These are phyloP conservation scores for Colinus virginianus DNA, from an alignment of 2,113 vertebrate species.

Conservation along the genomic window DNA sequence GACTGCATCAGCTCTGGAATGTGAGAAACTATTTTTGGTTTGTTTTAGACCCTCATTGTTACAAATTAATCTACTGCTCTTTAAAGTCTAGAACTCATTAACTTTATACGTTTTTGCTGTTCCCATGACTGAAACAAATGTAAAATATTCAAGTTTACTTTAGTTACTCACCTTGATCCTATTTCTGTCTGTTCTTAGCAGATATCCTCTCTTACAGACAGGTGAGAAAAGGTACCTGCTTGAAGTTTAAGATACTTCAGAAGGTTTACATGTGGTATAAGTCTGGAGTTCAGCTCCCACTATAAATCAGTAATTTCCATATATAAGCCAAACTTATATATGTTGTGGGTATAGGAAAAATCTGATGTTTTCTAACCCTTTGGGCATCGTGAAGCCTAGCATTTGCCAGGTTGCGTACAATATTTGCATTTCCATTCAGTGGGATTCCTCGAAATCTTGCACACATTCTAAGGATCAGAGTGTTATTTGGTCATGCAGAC, in stretches of 20 bases:
- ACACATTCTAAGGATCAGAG: neutral
- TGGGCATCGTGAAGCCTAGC: rapidly evolving
- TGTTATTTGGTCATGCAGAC: neutral
- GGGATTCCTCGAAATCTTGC: neutral
- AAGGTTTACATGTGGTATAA: neutral
- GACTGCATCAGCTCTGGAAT: conserved; percentile 74
- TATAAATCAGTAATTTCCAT: neutral
- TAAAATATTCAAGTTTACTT: conserved; percentile 70
- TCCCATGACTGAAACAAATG: conserved; percentile 78
- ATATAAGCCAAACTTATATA: neutral
- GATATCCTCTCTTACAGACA: conserved; percentile 4
- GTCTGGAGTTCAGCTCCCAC: neutral
- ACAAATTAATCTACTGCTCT: conserved; percentile 85
- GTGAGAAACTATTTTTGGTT: conserved; percentile 81
- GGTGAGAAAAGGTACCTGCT: neutral
- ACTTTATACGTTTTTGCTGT: conserved; percentile 80
- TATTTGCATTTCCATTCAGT: neutral
- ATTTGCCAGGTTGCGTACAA: neutral
- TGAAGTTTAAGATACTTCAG: neutral
- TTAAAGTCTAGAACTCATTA: conserved; percentile 86
- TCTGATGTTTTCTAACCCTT: neutral
- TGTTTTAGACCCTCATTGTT: conserved; percentile 79
- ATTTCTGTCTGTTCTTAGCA: conserved; percentile 2
- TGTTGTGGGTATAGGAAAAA: neutral
- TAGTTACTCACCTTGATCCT: conserved; percentile 43